Percentiles rank a stretch among this genome's conserved stretches.
Conservation (phyloP, 23 tunicate genomes). For the Trididemnum nubilum region DNA sequence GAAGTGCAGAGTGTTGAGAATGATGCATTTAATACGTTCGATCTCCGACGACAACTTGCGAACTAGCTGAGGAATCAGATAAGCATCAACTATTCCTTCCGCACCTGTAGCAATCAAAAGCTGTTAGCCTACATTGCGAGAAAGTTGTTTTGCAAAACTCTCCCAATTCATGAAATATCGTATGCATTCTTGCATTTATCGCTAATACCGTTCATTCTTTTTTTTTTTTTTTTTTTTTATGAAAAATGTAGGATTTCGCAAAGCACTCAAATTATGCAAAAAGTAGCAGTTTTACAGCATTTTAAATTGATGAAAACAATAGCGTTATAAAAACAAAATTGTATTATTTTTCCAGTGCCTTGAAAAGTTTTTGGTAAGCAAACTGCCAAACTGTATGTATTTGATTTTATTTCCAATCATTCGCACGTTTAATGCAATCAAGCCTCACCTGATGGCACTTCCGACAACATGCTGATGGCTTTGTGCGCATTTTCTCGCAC, state of each 20-base stretch:
- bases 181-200: not conserved
- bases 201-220: too few species aligned
- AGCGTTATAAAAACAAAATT: too few species aligned
- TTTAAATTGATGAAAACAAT: too few species aligned
- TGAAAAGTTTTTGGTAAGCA: too few species aligned
- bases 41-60: constrained; percentile 69
- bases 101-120: constrained; percentile 52
- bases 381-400: too few species aligned
- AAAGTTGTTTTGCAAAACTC: not conserved
- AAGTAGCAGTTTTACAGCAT: too few species aligned
- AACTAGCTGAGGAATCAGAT: constrained; percentile 77
- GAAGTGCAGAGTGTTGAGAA: constrained; percentile 79
- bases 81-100: constrained; percentile 61
- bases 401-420: too few species aligned
- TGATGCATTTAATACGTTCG: constrained; percentile 68
- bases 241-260: too few species aligned
- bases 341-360: too few species aligned
- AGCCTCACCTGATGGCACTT: constrained; percentile 72
- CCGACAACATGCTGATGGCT: constrained; percentile 69
- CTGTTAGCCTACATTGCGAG: too few species aligned
- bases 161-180: not conserved
- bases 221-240: too few species aligned
- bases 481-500: constrained; percentile 75
- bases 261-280: too few species aligned
- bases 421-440: constrained; percentile 48